Evolutionary conservation across 2,888 invertebrate species (phyloP).

Genomic region (Campoletis raptor): DNA sequence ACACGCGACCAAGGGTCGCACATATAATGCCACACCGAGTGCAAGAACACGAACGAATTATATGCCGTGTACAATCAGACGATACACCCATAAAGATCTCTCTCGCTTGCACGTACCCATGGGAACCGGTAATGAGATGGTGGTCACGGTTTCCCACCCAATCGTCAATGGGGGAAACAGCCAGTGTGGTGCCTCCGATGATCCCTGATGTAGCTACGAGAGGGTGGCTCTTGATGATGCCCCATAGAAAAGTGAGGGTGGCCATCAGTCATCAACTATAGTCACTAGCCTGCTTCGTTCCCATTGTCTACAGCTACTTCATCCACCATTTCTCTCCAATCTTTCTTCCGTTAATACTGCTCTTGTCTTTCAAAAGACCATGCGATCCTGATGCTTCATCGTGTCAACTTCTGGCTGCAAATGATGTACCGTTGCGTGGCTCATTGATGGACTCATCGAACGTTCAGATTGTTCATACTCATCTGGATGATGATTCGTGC

Average conservation of each 20-base stretch:
- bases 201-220: slow-evolving; percentile 25
- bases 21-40: slow-evolving; percentile 40
- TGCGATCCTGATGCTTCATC: background rate
- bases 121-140: slow-evolving; percentile 85
- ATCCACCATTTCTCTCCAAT: slow-evolving; percentile 2
- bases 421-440: background rate
- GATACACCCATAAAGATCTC: slow-evolving; percentile 2
- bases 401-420: background rate
- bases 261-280: slow-evolving; percentile 49
- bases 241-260: slow-evolving; percentile 46
- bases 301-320: slow-evolving; percentile 60
- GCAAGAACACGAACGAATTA: slow-evolving; percentile 58
- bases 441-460: background rate
- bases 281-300: slow-evolving; percentile 34
- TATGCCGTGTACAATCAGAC: slow-evolving; percentile 52
- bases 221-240: slow-evolving; percentile 62
- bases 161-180: slow-evolving; percentile 51
- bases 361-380: slow-evolving; percentile 4
- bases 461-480: background rate
- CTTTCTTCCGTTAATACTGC: background rate
- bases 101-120: slow-evolving; percentile 79
- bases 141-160: slow-evolving; percentile 83
- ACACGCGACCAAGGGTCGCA: slow-evolving; percentile 71
- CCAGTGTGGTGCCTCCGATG: slow-evolving; percentile 48
- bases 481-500: background rate